phyloP scores from a whole-genome alignment of 2,113 vertebrate genomes.

The Thalassarche chlororhynchos region DNA sequence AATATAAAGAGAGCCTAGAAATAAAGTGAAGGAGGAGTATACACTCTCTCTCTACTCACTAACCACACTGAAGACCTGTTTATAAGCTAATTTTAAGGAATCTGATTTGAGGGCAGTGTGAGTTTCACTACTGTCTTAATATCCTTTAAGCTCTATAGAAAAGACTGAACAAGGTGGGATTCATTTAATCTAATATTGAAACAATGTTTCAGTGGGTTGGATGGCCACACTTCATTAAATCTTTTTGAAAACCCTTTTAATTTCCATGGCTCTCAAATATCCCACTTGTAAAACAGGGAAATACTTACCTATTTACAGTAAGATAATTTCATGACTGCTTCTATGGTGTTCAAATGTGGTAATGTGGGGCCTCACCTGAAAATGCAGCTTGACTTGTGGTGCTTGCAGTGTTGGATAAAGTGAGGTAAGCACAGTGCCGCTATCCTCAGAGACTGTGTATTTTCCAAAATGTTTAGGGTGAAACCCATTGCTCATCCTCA shows the following conservation, averaged over 20 bases:
- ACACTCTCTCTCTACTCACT: background rate
- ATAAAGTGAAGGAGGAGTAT: background rate
- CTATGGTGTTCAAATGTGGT: rapidly evolving
- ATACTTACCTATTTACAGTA: background rate
- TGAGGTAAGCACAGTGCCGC: background rate
- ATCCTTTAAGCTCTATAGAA: background rate
- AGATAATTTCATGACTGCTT: background rate
- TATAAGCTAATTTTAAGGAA: background rate
- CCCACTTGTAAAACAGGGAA: background rate
- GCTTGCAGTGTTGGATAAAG: background rate
- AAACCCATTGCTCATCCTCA: background rate
- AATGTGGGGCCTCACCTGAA: background rate
- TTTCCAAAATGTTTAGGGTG: background rate
- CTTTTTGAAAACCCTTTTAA: background rate
- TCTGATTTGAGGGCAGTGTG: background rate
- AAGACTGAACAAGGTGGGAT: background rate
- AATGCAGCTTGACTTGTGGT: background rate
- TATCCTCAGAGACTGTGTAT: background rate
- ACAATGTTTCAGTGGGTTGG: background rate
- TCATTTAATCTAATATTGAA: background rate
- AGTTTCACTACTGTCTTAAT: background rate
- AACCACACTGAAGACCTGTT: background rate
- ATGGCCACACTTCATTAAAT: background rate
- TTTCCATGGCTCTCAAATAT: background rate
- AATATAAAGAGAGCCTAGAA: background rate